Evolutionary conservation across 2,113 vertebrate species (phyloP).

Genomic region (Arvicanthis niloticus): DNA sequence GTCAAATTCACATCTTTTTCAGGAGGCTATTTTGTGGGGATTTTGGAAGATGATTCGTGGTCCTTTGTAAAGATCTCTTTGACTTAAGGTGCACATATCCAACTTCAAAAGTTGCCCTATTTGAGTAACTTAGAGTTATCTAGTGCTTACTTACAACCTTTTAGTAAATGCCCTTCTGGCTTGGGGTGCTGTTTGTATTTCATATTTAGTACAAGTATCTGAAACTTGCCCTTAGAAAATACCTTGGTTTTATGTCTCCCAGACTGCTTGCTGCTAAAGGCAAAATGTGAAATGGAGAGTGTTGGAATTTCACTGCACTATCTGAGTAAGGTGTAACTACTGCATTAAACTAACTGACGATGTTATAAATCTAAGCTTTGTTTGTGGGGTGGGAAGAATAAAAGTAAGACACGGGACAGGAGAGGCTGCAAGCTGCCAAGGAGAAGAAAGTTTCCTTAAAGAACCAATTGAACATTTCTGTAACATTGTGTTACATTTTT

Average conservation of each 20-base stretch:
- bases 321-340: constrained; percentile 61
- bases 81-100: constrained; percentile 30
- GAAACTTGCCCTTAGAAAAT: constrained; percentile 78
- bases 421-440: constrained; percentile 50
- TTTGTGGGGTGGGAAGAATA: constrained; percentile 66
- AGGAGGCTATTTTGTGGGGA: constrained; percentile 61
- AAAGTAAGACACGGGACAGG: constrained; percentile 69
- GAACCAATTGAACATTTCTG: constrained; percentile 57
- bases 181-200: constrained; percentile 73
- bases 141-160: constrained; percentile 71
- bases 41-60: constrained; percentile 34
- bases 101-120: constrained; percentile 36
- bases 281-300: constrained; percentile 69
- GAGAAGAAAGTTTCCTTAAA: constrained; percentile 67
- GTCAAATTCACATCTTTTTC: constrained; percentile 67
- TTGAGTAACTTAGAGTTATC: constrained; percentile 69
- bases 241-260: constrained; percentile 77
- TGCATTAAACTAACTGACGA: constrained; percentile 71
- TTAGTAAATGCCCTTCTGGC: constrained; percentile 69
- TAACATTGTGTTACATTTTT: constrained; percentile 59
- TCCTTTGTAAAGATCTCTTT: constrained; percentile 70
- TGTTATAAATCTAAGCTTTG: constrained; percentile 76
- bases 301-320: constrained; percentile 62
- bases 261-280: constrained; percentile 77
- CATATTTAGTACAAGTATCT: constrained; percentile 79